A percentile compares a stretch with the other conserved stretches of the same genome.
These are phyloP conservation scores for Aplodontia rufa DNA, from an alignment of 2,113 vertebrate species.

Conservation along the genomic window DNA sequence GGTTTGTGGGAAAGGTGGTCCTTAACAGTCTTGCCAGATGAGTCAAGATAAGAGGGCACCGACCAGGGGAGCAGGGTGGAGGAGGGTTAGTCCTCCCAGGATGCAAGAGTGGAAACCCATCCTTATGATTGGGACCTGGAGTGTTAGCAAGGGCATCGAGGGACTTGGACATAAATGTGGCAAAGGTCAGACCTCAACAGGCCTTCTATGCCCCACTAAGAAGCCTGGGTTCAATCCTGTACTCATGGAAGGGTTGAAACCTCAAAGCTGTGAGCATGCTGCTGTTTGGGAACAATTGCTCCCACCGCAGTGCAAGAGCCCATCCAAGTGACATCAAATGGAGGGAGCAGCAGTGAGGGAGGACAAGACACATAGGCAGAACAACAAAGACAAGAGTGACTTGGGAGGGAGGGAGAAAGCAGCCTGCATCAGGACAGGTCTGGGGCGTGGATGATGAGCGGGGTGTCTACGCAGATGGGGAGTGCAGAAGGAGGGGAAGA, in stretches of 20 bases:
- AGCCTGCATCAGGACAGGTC: background rate
- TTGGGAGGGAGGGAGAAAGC: background rate
- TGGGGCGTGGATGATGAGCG: background rate
- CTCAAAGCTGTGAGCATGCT: background rate
- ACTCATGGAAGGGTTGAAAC: background rate
- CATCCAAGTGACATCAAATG: background rate
- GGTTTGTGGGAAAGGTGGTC: background rate
- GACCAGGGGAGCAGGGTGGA: background rate
- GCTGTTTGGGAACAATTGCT: background rate
- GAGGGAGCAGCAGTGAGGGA: background rate
- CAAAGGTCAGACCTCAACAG: background rate
- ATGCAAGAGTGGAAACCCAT: background rate
- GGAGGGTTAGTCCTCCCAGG: background rate
- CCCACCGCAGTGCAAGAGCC: background rate
- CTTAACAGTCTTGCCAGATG: background rate
- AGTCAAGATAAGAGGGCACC: background rate
- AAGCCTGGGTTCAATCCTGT: background rate
- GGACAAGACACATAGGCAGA: fast-evolving
- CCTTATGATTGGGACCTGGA: background rate
- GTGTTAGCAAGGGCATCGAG: background rate
- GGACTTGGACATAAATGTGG: background rate
- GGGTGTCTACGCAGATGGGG: fast-evolving
- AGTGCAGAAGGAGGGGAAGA: background rate
- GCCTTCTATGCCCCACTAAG: background rate
- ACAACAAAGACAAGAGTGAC: background rate